Evolutionary conservation across 2,113 vertebrate genomes (phyloP), one percentile per base, ranked within the genome.

Genomic region (Thunnus maccoyii): DNA sequence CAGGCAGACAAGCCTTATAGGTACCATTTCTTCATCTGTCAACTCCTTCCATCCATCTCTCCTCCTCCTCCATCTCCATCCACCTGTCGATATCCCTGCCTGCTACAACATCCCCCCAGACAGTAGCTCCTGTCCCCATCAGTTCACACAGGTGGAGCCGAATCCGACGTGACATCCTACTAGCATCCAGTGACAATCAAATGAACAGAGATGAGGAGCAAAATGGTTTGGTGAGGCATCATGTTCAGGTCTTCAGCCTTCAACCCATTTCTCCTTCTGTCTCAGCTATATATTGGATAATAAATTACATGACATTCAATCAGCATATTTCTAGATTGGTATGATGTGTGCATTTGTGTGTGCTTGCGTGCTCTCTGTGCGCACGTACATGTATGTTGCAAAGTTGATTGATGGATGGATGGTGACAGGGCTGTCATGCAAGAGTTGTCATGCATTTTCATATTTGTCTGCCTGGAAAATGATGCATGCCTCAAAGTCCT

Each of bases 391-490:
- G 72, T 67, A 32, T 51, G 72, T 52, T 56, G 30, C 50, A 51
- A 25, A 58, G 18, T 60, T 87, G 84, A 91, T 62, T 90, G 89
- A 91, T 78, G 77, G 86, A 91, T 86, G 64, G 69, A 85, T 83
- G 81, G 82, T 58, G 89, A 88, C 84, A 56, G 69, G n/a, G 63
- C 77, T 84, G 72, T 85, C 83, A 77, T 61, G 61, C 77, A 88
- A 79, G 85, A 77, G 85, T 72, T 77, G 78, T 88, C 70, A 54
- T 71, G 85, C 77, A 72, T 88, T 91, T 84, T 73, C 66, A 69
- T 76, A 82, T 89, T 86, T 82, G 76, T 90, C 83, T 84, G 55
- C 20, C 63, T 18, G 48, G 71, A 86, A 80, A 83, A 82, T 66
- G 56, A 88, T 68, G 67, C 64, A 72, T 61, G 55, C 12, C 66